A percentile compares a stretch with the other conserved stretches of the same genome.
These are phyloP conservation scores for Chaunax sp. DNA, from an alignment of 2,797 vertebrate species.

Conservation along the genomic window DNA sequence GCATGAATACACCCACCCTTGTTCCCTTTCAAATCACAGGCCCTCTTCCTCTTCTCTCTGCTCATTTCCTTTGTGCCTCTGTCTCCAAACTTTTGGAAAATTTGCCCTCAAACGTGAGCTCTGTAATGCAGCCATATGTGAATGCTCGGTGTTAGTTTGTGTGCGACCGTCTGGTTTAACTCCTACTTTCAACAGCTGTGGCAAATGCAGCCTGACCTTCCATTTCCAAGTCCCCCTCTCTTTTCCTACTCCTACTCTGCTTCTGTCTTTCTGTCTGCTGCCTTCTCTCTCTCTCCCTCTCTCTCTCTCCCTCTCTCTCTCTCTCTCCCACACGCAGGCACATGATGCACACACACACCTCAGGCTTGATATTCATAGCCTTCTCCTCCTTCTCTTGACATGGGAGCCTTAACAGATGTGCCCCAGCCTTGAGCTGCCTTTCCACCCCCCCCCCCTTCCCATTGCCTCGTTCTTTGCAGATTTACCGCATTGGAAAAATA, in stretches of 20 bases:
- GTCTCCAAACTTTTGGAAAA: conserved; percentile 47
- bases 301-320: neutral
- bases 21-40: conserved; percentile 28
- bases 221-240: conserved; percentile 64
- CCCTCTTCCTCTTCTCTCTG: conserved; percentile 11
- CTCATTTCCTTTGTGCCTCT: conserved; percentile 34
- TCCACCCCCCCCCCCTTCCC: conserved; percentile 13
- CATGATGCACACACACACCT: conserved; percentile 77
- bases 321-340: conserved; percentile 42
- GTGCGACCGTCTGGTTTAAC: conserved; percentile 66
- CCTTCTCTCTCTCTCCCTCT: conserved; percentile 25
- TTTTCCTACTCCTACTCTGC: conserved; percentile 66
- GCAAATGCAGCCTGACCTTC: conserved; percentile 66
- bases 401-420: conserved; percentile 84
- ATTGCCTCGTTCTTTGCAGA: conserved; percentile 18
- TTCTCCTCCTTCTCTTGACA: conserved; percentile 79
- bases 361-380: conserved; percentile 82
- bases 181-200: conserved; percentile 78
- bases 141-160: conserved; percentile 63
- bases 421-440: conserved; percentile 77
- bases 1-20: conserved; percentile 20
- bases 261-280: conserved; percentile 54
- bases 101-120: conserved; percentile 45
- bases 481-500: conserved; percentile 49
- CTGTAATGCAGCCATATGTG: conserved; percentile 58